Percentiles rank a stretch among this genome's conserved stretches.
phyloP scores from a whole-genome alignment of 2,888 invertebrate genomes.

The Camponotus fellah region DNA sequence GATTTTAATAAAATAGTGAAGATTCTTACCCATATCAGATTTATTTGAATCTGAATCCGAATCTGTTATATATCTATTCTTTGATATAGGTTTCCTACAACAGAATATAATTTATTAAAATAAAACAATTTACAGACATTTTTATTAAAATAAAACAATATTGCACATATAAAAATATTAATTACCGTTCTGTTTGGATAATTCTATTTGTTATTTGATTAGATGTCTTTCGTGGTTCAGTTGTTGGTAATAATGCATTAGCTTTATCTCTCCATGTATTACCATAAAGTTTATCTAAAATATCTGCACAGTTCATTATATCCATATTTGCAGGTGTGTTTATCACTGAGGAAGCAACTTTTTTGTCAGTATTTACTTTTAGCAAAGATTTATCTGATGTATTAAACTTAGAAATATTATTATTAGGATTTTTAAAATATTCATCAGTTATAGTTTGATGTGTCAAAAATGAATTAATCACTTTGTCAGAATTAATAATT shows the following conservation, averaged over 20 bases:
- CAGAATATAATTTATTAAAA: conserved; percentile 47
- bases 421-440: conserved; percentile 34
- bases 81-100: conserved; percentile 71
- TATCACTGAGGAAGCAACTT: conserved; percentile 1
- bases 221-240: conserved; percentile 76
- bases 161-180: conserved; percentile 14
- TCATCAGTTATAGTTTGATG: conserved; percentile 29
- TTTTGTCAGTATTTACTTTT: conserved; percentile 28
- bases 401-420: conserved; percentile 7
- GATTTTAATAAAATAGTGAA: background rate
- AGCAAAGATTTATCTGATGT: conserved; percentile 30
- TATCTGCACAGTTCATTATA: conserved; percentile 80
- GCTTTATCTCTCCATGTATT: conserved; percentile 87
- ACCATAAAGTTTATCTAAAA: conserved; percentile 87
- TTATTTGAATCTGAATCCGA: conserved; percentile 71
- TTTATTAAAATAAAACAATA: conserved; percentile 21
- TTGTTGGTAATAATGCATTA: conserved; percentile 70
- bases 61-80: conserved; percentile 62
- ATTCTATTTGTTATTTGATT: conserved; percentile 69
- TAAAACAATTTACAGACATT: background rate
- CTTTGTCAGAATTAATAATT: conserved; percentile 25
- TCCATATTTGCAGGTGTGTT: conserved; percentile 50
- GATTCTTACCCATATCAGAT: conserved; percentile 72
- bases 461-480: background rate
- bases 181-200: conserved; percentile 80